Percentiles rank a stretch among this genome's conserved stretches.
phyloP scores from a whole-genome alignment of 2,113 vertebrate genomes.

The Dendrocopos noguchii region DNA sequence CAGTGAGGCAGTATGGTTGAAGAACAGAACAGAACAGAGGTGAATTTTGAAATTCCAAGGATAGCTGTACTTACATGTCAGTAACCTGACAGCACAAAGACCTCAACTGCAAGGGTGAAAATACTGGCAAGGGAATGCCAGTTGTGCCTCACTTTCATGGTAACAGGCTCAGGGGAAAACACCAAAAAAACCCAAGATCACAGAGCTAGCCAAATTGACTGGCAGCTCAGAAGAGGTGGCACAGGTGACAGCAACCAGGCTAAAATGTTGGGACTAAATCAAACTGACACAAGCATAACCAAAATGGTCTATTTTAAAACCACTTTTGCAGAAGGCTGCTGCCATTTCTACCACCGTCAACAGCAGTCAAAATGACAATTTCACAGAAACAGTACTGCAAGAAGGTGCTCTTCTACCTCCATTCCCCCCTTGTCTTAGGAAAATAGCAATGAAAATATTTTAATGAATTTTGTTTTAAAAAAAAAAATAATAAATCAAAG shows the following conservation, averaged over 20 bases:
- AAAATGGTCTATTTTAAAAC: conserved; percentile 56
- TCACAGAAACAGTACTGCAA: neutral
- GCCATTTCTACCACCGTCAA: conserved; percentile 19
- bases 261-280: conserved; percentile 9
- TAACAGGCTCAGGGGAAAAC: neutral
- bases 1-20: neutral
- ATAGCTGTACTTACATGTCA: neutral
- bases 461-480: conserved; percentile 8
- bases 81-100: neutral
- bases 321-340: conserved; percentile 30
- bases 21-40: neutral
- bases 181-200: neutral
- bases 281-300: conserved; percentile 46
- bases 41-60: neutral
- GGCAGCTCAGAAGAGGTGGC: neutral
- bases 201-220: conserved; percentile 19
- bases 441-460: neutral
- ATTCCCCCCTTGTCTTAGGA: neutral
- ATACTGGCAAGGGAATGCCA: neutral
- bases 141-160: neutral
- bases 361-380: conserved; percentile 20
- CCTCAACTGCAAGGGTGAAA: neutral
- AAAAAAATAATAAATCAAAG: neutral
- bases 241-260: conserved; percentile 21
- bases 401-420: neutral